Evolutionary conservation across 1,140 invertebrate species (phyloP), one percentile per base, ranked within the genome.

Genomic region (Manduca sexta): DNA sequence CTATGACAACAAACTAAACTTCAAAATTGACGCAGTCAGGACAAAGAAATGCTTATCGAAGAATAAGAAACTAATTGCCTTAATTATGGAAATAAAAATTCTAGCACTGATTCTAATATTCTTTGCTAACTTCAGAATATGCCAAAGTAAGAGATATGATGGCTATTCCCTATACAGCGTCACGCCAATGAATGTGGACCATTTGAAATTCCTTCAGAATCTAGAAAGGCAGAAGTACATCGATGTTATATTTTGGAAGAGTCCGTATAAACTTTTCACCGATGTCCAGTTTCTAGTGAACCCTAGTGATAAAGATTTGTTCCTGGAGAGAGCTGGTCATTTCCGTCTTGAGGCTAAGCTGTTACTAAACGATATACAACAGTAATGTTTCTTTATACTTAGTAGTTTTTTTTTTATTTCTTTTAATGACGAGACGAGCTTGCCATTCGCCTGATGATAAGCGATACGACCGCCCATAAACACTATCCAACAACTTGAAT

Each of bases 141-240:
- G 61, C 33, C 45, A 64, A 29, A 47, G 53, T 14, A 62, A 38
- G 21, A 58, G 39, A 37, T 83, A 80, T 51, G 44, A 61, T 11
- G 71, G 78, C n/a, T 77, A 55, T 16, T 56, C 51, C 0, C 52
- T 84, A 1, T 74, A 55, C 14, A 65, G 62, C 29, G 42, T 68
- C 0, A 21, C 51, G 2, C 69, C 75, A 1, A 48, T 44, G 0
- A 69, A 74, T 16, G 35, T 57, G n/a, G 69, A 69, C 10, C 72
- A 84, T 39, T 52, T 78, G 37, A 67, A 69, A 33, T 79, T 81
- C 37, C 52, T 81, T 11, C 62, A 73, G 47, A 74, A 69, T 43
- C 46, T 78, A 7, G 69, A 71, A 14, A 45, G 41, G 3, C 50
- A 74, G 16, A 74, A 75, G 34, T 81, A 79, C 21, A 62, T 78